These are phyloP conservation scores for Bombus affinis DNA, from an alignment of 1,140 invertebrate genomes.

Conservation along the genomic window DNA sequence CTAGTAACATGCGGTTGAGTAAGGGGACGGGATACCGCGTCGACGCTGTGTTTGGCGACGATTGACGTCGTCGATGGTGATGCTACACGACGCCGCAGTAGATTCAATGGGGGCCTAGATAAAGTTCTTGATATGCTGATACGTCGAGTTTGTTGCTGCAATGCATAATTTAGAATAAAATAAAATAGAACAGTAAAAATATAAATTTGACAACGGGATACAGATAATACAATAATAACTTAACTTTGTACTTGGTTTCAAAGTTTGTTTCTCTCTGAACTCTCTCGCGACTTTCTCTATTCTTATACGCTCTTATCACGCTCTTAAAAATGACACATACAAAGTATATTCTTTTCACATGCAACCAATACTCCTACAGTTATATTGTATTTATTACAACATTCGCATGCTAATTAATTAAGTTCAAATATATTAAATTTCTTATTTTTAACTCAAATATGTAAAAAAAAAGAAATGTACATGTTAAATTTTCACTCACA, in stretches of 20 bases:
- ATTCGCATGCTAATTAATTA: background rate
- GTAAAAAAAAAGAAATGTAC: background rate
- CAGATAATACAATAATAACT: too few species aligned
- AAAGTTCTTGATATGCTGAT: constrained; percentile 73
- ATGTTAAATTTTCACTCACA: background rate
- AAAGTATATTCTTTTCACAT: background rate
- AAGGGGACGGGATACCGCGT: constrained; percentile 19
- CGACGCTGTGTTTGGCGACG: background rate
- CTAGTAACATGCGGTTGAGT: constrained; percentile 9
- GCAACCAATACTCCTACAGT: background rate
- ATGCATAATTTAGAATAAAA: background rate
- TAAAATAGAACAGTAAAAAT: too few species aligned
- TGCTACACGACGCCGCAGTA: background rate
- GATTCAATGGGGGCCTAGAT: constrained; percentile 52
- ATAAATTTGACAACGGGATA: too few species aligned
- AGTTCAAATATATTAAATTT: background rate
- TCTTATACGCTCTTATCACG: too few species aligned
- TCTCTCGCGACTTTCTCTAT: too few species aligned
- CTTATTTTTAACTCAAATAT: background rate
- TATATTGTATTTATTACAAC: background rate
- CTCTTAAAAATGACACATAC: background rate
- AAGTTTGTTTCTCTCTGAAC: too few species aligned
- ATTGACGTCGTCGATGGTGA: constrained; percentile 41
- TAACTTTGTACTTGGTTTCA: too few species aligned
- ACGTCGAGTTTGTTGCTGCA: constrained; percentile 25